phyloP scores from a whole-genome alignment of 2,113 vertebrate genomes.

The Numida meleagris region DNA sequence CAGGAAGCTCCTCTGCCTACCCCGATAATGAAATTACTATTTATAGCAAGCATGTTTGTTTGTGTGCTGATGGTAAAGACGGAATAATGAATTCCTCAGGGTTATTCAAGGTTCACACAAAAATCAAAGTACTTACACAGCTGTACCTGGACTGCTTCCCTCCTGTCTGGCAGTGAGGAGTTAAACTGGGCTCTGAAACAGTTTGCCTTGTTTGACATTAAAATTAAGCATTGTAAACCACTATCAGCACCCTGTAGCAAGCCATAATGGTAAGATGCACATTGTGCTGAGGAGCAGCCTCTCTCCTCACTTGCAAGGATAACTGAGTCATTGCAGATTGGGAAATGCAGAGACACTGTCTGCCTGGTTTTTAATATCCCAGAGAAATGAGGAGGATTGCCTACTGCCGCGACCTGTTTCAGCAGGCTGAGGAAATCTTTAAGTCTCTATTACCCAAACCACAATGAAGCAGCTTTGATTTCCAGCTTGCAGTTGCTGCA shows the following conservation, averaged over 20 bases:
- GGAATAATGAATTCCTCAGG: not conserved
- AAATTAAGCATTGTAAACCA: not conserved
- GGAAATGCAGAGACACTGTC: not conserved
- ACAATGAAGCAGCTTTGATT: not conserved
- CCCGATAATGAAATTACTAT: not conserved
- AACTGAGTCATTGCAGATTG: not conserved
- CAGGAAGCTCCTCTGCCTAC: not conserved
- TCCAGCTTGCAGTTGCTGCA: not conserved
- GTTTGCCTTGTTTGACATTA: not conserved
- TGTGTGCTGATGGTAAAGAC: not conserved
- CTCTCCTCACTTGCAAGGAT: not conserved
- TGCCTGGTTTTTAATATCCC: not conserved
- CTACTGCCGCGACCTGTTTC: not conserved
- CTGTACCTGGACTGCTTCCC: conserved; percentile 17
- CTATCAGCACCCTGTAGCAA: not conserved
- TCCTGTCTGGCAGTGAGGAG: not conserved
- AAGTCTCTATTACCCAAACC: not conserved
- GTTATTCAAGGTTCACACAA: conserved; percentile 6
- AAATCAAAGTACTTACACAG: conserved; percentile 21
- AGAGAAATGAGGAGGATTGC: not conserved
- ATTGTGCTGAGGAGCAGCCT: not conserved
- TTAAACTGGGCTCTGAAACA: not conserved
- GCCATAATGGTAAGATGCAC: not conserved
- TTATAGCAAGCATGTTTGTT: conserved; percentile 26
- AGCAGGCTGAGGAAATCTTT: not conserved